Evolutionary conservation across 1,140 invertebrate genomes (phyloP), one percentile per base, ranked within the genome.

Genomic region (Drosophila auraria): DNA sequence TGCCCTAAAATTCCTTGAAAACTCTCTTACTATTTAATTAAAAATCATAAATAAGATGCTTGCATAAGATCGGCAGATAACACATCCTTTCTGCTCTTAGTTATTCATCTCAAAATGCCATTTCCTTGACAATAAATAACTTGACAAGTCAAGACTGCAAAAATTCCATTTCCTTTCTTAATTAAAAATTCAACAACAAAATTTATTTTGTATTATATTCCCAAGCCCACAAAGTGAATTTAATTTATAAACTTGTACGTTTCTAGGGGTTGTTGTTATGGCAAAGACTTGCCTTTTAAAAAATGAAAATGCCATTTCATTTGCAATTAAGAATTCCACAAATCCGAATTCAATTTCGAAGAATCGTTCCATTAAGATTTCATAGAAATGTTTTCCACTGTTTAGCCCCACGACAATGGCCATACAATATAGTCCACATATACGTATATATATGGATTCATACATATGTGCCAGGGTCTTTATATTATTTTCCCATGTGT

Each of bases 341-440:
- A 73, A 73, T 73, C 68, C 38, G 56, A 61, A 61, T 73, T 44
- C 54, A 73, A 73, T 73, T 73, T 61, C 23, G 33, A 73, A 51
- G 69, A 73, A 73, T 73, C 17, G 68, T 73, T 71, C 30, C 63
- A 71, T 71, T 71, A 71, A 71, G 68, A 71, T 71, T 71, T 73
- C 47, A 73, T 73, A 36, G 47, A 53, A 73, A 73, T 70, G 69
- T n/a, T 72, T 70, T 73, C 69, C 71, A 74, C 71, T 74, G 71
- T 73, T 74, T 73, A 30, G 70, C 44, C 51, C 65, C 66, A 51
- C 70, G 69, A 73, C 70, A 73, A 73, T 73, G 38, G 68, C 70
- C 56, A 61, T 73, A 38, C 54, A 44, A 72, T 73, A 72, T 60
- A 72, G 54, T 72, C 68, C 27, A 12, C 66, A 25, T 38, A 47